Conservation (phyloP, 2,113 vertebrate genomes). For the Bufo gargarizans region DNA sequence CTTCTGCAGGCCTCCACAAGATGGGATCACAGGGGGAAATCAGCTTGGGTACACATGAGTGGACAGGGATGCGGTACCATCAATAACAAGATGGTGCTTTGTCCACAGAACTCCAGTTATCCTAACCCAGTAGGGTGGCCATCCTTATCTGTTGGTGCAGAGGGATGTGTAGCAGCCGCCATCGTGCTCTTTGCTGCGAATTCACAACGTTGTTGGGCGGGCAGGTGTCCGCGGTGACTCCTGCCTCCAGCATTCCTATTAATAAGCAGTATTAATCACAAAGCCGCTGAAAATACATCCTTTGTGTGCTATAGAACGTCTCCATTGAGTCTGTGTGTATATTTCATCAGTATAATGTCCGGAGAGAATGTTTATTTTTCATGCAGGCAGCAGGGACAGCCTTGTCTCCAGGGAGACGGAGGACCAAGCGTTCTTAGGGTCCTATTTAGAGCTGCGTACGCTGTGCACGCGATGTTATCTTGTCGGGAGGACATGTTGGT, state of each 20-base stretch:
- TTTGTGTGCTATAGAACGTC: not conserved
- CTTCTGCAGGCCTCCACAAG: too few relatives aligned
- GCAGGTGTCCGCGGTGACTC: not conserved
- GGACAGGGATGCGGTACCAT: too few relatives aligned
- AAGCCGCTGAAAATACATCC: not conserved
- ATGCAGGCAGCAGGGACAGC: not conserved
- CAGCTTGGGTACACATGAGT: too few relatives aligned
- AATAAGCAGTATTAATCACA: not conserved
- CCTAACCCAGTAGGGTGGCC: too few relatives aligned
- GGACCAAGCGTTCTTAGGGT: conserved; percentile 25
- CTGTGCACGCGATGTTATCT: not conserved
- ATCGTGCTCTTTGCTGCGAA: conserved; percentile 59
- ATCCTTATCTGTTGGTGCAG: too few relatives aligned
- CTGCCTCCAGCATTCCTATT: not conserved
- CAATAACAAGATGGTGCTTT: too few relatives aligned
- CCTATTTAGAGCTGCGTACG: not conserved
- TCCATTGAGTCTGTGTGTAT: not conserved
- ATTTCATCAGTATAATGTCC: not conserved
- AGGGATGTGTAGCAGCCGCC: conserved; percentile 76
- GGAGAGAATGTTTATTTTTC: not conserved
- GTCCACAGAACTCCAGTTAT: too few relatives aligned
- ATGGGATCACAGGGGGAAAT: too few relatives aligned
- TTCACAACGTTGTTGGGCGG: conserved; percentile 51
- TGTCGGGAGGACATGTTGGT: not conserved
- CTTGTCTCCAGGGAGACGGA: conserved; percentile 39